Evolutionary conservation across 2,888 invertebrate species (phyloP), one percentile per base, ranked within the genome.

Genomic region (Phengaris arion): DNA sequence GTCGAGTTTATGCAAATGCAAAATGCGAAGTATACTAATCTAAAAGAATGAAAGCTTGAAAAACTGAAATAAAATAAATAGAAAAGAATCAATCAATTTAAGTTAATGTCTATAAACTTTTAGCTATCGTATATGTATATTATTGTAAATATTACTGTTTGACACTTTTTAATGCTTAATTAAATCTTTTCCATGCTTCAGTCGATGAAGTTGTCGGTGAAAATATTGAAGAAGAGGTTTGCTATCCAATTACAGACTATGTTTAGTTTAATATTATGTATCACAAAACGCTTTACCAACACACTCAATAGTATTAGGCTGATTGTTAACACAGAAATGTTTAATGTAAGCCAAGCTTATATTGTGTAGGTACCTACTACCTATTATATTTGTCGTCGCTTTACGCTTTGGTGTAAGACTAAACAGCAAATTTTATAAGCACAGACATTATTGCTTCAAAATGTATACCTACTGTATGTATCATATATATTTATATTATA

Each of bases 191-290:
- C 84, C 93, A 93, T 92, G 93, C 92, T 86, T 83, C 92, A 93
- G 93, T 93, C 83, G 92, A 93, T 87, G 93, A 93, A 86, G 91
- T 89, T 84, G 82, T 85, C 79, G 86, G 86, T 85, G 92, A 90
- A 81, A 87, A 87, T 84, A 83, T 86, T 78, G 89, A 87, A 80
- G 91, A 91, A 76, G 92, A 93, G 93, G 93, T 93, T 92, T 91
- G 93, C 84, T 78, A 84, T 82, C 83, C 83, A 83, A 82, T 84
- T 85, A 85, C 78, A 83, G 80, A 81, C 45, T 77, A 75, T 76
- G 76, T 75, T 70, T 76, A 15, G 74, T 74, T 83, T 82, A 82
- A 76, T 81, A 78, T 80, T 86, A 85, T 81, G 76, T n/a, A 35
- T 72, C 70, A 15, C 15, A 45, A 64, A 59, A 64, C 35, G 64